Conservation (phyloP, 2,113 vertebrate species). For the Lycaon pictus region DNA sequence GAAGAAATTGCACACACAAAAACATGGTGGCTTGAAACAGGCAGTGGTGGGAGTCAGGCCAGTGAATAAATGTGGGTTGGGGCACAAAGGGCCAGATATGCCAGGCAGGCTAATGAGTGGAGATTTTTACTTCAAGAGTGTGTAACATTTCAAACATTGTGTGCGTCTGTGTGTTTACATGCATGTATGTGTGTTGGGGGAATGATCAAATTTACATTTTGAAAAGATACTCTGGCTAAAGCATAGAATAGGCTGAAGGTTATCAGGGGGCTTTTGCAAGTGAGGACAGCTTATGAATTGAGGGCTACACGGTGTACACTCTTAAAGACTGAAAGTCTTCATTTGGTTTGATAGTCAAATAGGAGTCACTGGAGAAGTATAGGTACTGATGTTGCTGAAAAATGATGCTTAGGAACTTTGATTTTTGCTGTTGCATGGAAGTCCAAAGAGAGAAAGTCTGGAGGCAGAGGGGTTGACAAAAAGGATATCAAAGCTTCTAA, state of each 20-base stretch:
- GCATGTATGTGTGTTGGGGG: not conserved
- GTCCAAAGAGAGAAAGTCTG: not conserved
- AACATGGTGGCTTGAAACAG: not conserved
- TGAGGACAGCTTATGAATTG: not conserved
- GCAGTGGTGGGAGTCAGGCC: not conserved
- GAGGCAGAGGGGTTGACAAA: not conserved
- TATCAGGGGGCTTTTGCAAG: slow-evolving; percentile 31
- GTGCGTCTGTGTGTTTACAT: not conserved
- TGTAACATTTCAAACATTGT: not conserved
- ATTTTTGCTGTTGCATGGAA: slow-evolving; percentile 20
- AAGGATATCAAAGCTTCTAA: not conserved
- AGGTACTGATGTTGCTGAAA: slow-evolving; percentile 41
- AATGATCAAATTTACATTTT: slow-evolving; percentile 36
- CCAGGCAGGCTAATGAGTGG: not conserved
- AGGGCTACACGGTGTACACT: not conserved
- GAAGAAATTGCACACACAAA: not conserved
- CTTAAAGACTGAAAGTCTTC: slow-evolving; percentile 34
- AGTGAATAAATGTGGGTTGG: not conserved
- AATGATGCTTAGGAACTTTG: slow-evolving; percentile 35
- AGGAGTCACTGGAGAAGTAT: not conserved
- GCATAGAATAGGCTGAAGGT: not conserved
- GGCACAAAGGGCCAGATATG: not conserved
- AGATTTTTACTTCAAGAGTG: not conserved
- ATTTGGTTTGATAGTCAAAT: slow-evolving; percentile 51
- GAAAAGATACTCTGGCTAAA: slow-evolving; percentile 27